These are phyloP conservation scores for Halictus ligatus DNA, from an alignment of 2,888 invertebrate genomes.

Conservation along the genomic window DNA sequence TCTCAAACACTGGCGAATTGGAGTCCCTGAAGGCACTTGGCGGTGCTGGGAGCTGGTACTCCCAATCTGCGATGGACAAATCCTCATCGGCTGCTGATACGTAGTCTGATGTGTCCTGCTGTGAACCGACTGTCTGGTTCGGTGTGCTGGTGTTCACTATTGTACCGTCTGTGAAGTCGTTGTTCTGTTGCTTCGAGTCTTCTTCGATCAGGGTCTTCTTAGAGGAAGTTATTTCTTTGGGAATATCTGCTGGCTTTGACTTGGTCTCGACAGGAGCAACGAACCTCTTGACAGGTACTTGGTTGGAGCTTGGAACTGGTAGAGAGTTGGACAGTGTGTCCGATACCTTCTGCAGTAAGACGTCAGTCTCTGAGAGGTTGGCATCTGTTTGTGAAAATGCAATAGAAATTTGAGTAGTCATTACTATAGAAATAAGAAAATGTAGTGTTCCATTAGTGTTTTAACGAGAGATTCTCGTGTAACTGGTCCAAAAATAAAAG, in stretches of 20 bases:
- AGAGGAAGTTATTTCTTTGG: neutral
- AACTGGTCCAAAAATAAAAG: neutral
- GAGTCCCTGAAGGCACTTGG: conserved; percentile 86
- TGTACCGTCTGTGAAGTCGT: conserved; percentile 1
- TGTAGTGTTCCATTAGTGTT: neutral
- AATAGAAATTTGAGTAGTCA: neutral
- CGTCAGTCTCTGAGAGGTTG: conserved; percentile 75
- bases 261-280: neutral
- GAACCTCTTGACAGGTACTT: neutral
- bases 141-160: conserved; percentile 40
- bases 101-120: conserved; percentile 82
- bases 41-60: conserved; percentile 87
- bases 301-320: conserved; percentile 39
- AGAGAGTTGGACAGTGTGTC: conserved; percentile 78
- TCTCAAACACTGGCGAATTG: conserved; percentile 67
- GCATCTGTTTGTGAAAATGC: conserved; percentile 27
- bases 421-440: neutral
- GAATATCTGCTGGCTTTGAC: neutral
- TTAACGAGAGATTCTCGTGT: neutral
- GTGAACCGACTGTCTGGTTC: conserved; percentile 67
- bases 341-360: conserved; percentile 81
- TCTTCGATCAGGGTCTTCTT: conserved; percentile 1
- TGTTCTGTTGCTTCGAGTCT: neutral
- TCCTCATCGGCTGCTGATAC: conserved; percentile 78
- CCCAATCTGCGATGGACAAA: conserved; percentile 81